phyloP scores from a whole-genome alignment of 2,113 vertebrate genomes.

The Cyphomyrus discorhynchus region DNA sequence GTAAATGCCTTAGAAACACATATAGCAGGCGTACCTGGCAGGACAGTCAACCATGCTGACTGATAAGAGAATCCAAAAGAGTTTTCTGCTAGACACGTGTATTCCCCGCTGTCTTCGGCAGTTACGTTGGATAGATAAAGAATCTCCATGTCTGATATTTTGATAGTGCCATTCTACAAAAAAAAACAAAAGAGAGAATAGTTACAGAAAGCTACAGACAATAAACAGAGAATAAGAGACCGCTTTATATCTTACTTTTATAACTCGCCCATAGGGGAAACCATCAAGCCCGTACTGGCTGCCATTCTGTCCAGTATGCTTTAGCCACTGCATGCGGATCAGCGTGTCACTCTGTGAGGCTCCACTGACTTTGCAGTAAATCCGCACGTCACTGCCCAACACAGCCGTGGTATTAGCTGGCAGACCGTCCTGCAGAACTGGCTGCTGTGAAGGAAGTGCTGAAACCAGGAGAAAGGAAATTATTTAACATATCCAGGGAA shows the following conservation, averaged over 20 bases:
- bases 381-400: neutral
- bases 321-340: neutral
- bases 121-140: neutral
- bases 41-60: slow-evolving; percentile 12
- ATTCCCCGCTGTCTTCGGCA: neutral
- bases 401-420: neutral
- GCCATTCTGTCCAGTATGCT: neutral
- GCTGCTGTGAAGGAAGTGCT: neutral
- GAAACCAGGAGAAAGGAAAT: neutral
- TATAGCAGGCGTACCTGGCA: neutral
- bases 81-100: neutral
- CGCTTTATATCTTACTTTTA: neutral
- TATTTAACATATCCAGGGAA: neutral
- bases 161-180: neutral
- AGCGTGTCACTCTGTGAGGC: neutral
- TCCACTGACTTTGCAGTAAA: neutral
- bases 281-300: neutral
- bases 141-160: neutral
- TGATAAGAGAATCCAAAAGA: neutral
- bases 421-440: neutral
- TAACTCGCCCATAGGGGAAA: neutral
- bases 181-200: neutral
- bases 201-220: neutral
- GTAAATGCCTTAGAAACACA: neutral
- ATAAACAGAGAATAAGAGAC: neutral